Base-by-base conservation (phyloP, 2,113 vertebrate species). In the Pitta sordida region DNA sequence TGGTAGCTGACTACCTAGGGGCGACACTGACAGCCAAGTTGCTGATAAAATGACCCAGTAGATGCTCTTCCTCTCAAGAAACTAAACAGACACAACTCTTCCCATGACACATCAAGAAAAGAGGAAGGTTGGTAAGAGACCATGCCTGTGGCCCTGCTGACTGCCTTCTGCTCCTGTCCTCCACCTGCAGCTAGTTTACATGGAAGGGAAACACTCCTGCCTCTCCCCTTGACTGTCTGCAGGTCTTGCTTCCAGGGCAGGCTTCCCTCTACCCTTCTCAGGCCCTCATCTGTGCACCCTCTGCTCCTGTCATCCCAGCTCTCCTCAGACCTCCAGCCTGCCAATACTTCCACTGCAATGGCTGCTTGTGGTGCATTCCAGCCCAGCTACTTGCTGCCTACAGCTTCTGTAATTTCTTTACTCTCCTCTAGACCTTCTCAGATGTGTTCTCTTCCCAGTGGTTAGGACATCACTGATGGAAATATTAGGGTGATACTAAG, bases 311-410 rank as follows among this genome's bases (percentile, higher is more conserved):
- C 23, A 74, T 5, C 19, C 18, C 30, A 41, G 18, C 64, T 59
- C 22, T 77, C 26, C 63, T 63, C 36, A 71, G 48, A 21, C 23
- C 44, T 91, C 32, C 13, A 51, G 36, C 15, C 73, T 36, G 24
- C 14, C 46, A 30, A 22, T 3, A 3, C 22, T 44, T 18, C 1
- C 8, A 13, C 2, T 3, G 3, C 13, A 29, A 52, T 1, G 2
- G 27, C 23, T 60, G 27, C 46, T 36, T 2, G 1, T 18, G 56
- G 37, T 5, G 15, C 0, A 2, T 23, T 48, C 41, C 58, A 84
- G 39, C 21, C 24, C 39, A 26, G 24, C 19, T 56, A 15, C 51
- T 74, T 14, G 1, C 24, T 59, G 59, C 59, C 71, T 32, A 53
- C 10, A 41, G 22, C 32, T 81, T 22, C 41, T 27, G 43, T 6